Base-by-base conservation (phyloP, 2,888 invertebrate species). In the Bimastos eiseni region DNA sequence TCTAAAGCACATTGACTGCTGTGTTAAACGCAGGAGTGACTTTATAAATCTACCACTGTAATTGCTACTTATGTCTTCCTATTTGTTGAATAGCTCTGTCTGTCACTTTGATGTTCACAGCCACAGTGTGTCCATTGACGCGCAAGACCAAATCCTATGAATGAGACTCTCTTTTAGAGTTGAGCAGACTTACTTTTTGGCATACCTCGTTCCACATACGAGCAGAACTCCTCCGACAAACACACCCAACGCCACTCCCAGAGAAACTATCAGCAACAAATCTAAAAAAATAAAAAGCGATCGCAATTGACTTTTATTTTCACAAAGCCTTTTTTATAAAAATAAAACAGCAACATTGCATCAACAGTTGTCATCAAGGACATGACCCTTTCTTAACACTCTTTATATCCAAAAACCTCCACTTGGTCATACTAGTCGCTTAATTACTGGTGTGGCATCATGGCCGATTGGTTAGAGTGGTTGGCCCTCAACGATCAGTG, bases 181-280 rank as follows among this genome's bases (percentile, higher is more conserved):
- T 70, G 70, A 70, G 70, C 70, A 70, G 70, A 70, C 90, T 90
- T 90, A 92, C 92, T 91, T 91, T 91, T 91, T 91, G 89, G 90
- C 89, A 55, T 91, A 92, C 89, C 91, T 89, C 70, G 91, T 90
- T 24, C 91, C 90, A 38, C 90, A 90, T 24, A 91, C 92, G 37
- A 92, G 88, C 33, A 92, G 90, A 44, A 91, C 91, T 34, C 91
- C 91, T 33, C 92, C 92, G 38, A 92, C 91, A 90, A 91, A 90
- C 34, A 92, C 91, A 17, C 92, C 92, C 17, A 92, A 89, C 11
- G 91, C 92, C 84, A 92, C 92, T 33, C 92, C 92, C 70, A 92
- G 89, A 83, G 91, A 91, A 24, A 91, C 91, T 70, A 92, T 91
- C 89, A 92, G 86, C 34, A 92, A 89, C 30, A 92, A 90, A 89